A percentile compares a stretch with the other conserved stretches of the same genome.
phyloP scores from a whole-genome alignment of 2,888 invertebrate genomes.

The Lepetodrilus schrolli region DNA sequence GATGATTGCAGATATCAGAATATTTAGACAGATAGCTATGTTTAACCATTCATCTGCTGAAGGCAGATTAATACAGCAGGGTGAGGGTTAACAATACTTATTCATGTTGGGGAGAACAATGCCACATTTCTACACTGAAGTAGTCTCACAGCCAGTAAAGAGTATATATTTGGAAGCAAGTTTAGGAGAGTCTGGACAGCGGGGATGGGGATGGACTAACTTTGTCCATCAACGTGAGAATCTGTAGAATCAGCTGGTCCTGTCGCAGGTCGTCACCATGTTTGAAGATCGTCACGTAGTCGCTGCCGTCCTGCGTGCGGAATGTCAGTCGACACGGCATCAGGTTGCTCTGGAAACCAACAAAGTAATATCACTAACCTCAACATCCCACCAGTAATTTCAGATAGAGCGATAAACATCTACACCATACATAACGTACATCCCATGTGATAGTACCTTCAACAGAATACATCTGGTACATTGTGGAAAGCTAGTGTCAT shows the following conservation, averaged over 20 bases:
- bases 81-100: neutral
- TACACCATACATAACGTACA: neutral
- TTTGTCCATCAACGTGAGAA: constrained; percentile 97
- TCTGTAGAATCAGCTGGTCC: constrained; percentile 97
- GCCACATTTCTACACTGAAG: neutral
- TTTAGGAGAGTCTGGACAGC: too few species aligned
- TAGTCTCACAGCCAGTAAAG: neutral
- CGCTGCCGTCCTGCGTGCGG: constrained; percentile 82
- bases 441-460: neutral
- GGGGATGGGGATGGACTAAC: constrained; percentile 53
- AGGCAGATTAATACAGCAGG: neutral
- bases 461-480: neutral
- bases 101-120: neutral
- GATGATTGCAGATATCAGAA: too few species aligned
- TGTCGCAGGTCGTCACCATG: constrained; percentile 97
- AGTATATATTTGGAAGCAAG: too few species aligned
- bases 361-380: neutral
- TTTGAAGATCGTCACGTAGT: constrained; percentile 97
- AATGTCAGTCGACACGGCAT: constrained; percentile 96
- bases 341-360: constrained; percentile 82
- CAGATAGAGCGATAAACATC: neutral
- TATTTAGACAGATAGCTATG: too few species aligned
- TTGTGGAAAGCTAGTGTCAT: neutral
- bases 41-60: too few species aligned
- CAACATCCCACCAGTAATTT: neutral